Evolutionary conservation across 1,140 invertebrate genomes (phyloP).

Genomic region (Aphelinus certus): DNA sequence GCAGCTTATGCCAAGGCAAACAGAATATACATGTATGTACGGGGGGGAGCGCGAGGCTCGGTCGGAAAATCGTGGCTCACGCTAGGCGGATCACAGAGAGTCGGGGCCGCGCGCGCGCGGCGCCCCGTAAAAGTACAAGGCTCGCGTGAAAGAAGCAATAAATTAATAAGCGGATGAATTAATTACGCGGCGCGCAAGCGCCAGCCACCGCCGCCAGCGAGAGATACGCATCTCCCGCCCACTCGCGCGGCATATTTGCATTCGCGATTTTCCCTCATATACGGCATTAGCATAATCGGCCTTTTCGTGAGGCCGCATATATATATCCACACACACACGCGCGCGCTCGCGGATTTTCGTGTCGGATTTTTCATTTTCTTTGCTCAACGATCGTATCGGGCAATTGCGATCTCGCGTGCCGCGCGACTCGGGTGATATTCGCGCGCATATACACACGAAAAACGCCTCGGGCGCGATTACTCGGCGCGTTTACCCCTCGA

Average conservation of each 20-base stretch:
- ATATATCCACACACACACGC: constrained; percentile 29
- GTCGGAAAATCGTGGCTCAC: not conserved
- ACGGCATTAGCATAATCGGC: constrained; percentile 50
- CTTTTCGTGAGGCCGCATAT: constrained; percentile 31
- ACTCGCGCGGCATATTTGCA: too few species aligned
- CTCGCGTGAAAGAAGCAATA: constrained; percentile 20
- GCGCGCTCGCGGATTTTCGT: constrained; percentile 46
- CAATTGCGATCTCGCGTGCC: too few species aligned
- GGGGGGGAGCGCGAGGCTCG: not conserved
- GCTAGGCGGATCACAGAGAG: too few species aligned
- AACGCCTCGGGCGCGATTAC: too few species aligned
- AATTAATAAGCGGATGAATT: constrained; percentile 28
- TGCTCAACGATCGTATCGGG: too few species aligned
- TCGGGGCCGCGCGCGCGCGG: not conserved
- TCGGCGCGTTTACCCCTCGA: too few species aligned
- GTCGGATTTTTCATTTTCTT: not conserved
- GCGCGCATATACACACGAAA: too few species aligned
- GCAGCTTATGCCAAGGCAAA: not conserved
- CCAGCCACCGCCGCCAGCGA: not conserved
- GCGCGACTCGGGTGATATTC: too few species aligned
- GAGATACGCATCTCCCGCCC: not conserved
- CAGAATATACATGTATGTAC: not conserved
- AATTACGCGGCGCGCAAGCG: not conserved
- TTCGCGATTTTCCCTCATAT: too few species aligned
- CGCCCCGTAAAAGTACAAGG: too few species aligned